Evolutionary conservation across 2,888 invertebrate species (phyloP).

Genomic region (Eucera pruinosa): DNA sequence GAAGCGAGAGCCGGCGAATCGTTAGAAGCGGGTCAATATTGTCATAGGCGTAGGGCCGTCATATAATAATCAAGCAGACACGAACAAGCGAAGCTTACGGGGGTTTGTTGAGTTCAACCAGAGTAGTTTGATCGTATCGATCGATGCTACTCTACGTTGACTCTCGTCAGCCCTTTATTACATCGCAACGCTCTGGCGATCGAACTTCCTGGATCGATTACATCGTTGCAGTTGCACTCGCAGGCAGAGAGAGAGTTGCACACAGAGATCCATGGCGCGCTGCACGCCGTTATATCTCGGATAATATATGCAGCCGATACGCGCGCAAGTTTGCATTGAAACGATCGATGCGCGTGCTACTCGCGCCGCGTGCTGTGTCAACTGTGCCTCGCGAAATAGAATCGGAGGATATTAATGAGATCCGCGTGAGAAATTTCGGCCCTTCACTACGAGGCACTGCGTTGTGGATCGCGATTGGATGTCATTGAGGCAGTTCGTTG

Average conservation of each 20-base stretch:
- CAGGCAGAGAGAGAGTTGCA: no score
- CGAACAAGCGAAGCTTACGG: background rate
- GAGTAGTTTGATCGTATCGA: background rate
- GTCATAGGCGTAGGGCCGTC: constrained; percentile 6
- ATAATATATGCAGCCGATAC: constrained; percentile 14
- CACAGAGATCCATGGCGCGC: no score
- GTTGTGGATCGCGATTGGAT: background rate
- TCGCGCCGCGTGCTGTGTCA: background rate
- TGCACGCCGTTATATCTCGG: background rate
- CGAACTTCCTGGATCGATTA: constrained; percentile 19
- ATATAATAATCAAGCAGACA: constrained; percentile 18
- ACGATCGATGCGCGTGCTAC: constrained; percentile 12
- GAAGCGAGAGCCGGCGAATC: constrained; percentile 1
- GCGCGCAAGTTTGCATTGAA: constrained; percentile 2
- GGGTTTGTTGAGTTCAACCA: background rate
- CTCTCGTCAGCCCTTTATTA: background rate
- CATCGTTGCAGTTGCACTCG: background rate
- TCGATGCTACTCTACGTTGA: constrained; percentile 1
- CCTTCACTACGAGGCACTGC: no score
- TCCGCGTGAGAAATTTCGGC: constrained; percentile 26
- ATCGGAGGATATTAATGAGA: constrained; percentile 40
- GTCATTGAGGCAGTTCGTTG: background rate
- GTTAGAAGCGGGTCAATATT: constrained; percentile 20
- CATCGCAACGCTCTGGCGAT: background rate
- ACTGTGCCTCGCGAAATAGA: constrained; percentile 14